These are phyloP conservation scores for Augochlora pura DNA, from an alignment of 1,140 invertebrate genomes.

Conservation along the genomic window DNA sequence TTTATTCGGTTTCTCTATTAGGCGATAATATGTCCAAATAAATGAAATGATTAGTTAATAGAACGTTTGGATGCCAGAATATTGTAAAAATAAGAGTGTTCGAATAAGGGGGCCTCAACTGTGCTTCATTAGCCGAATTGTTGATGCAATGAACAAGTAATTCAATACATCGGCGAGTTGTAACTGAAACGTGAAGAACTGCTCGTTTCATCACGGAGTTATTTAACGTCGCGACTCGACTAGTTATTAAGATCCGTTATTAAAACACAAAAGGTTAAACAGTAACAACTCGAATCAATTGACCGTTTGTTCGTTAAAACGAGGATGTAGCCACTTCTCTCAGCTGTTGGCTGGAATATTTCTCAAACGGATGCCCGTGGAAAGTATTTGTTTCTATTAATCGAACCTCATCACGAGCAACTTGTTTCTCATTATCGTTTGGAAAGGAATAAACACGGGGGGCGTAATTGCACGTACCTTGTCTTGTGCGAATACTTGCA, in stretches of 20 bases:
- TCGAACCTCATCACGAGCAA: background rate
- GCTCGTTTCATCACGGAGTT: background rate
- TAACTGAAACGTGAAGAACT: background rate
- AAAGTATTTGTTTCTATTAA: background rate
- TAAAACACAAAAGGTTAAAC: slow-evolving; percentile 29
- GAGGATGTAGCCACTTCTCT: background rate
- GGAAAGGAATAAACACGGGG: background rate
- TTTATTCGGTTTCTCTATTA: too few species aligned
- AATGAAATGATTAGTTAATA: too few species aligned
- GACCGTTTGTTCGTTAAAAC: slow-evolving; percentile 12
- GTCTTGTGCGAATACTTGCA: background rate
- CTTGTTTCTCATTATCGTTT: background rate
- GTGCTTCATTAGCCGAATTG: too few species aligned
- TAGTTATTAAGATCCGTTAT: slow-evolving; percentile 18
- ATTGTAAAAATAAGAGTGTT: too few species aligned
- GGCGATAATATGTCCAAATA: too few species aligned
- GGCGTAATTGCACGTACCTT: background rate
- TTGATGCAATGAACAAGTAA: background rate
- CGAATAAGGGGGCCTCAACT: too few species aligned
- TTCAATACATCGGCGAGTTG: background rate
- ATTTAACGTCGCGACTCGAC: slow-evolving; percentile 1
- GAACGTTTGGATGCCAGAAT: too few species aligned
- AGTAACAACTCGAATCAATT: slow-evolving; percentile 14
- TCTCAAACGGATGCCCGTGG: background rate
- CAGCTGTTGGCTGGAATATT: background rate